Conservation (phyloP, 2,888 invertebrate genomes). For the Leucophenga maculata region DNA sequence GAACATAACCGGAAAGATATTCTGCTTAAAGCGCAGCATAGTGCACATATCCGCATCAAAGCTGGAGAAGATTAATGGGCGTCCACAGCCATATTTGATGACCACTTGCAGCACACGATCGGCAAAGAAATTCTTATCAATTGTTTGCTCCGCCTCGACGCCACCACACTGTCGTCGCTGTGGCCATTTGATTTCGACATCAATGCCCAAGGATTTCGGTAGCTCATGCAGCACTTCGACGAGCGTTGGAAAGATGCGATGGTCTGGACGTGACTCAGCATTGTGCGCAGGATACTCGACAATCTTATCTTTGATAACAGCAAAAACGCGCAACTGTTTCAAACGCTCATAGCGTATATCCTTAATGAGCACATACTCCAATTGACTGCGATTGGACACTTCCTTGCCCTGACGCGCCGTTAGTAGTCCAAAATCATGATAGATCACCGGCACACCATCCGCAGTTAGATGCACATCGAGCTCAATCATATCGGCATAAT, state of each 20-base stretch:
- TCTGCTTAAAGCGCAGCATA: conserved; percentile 95
- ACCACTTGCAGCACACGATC: conserved; percentile 89
- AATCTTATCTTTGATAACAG: conserved; percentile 80
- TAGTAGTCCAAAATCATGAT: conserved; percentile 90
- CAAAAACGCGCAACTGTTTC: conserved; percentile 90
- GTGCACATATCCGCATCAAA: conserved; percentile 97
- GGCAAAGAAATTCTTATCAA: conserved; percentile 93
- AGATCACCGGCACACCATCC: conserved; percentile 94
- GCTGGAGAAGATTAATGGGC: conserved; percentile 92
- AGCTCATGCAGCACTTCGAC: conserved; percentile 86
- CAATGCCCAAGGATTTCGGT: conserved; percentile 92
- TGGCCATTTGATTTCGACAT: conserved; percentile 98
- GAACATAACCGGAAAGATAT: conserved; percentile 96
- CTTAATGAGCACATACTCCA: conserved; percentile 93
- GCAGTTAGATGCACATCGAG: conserved; percentile 98
- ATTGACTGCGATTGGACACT: conserved; percentile 84
- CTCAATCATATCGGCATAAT: conserved; percentile 97
- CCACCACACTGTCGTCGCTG: conserved; percentile 88
- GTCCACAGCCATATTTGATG: conserved; percentile 82
- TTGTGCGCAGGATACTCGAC: conserved; percentile 80
- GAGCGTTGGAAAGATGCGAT: conserved; percentile 95
- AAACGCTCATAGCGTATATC: conserved; percentile 92
- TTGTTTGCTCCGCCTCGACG: conserved; percentile 84
- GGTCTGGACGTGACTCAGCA: conserved; percentile 84
- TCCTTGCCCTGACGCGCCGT: conserved; percentile 80